Evolutionary conservation across 1,140 invertebrate genomes (phyloP).

Genomic region (Drosophila repletoides): DNA sequence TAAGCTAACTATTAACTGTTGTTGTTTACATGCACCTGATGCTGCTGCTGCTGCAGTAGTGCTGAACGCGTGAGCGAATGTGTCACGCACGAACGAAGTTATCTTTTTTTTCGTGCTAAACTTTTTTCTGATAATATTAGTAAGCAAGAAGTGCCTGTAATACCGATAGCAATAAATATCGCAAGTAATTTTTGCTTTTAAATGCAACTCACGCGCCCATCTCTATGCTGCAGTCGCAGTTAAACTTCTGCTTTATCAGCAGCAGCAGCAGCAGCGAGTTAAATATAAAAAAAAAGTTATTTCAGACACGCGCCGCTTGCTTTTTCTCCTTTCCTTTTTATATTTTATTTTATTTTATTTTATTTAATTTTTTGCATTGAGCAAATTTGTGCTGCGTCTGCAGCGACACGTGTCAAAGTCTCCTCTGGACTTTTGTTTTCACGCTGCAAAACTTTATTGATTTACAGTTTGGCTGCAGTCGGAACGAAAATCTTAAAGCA

Average conservation of each 20-base stretch:
- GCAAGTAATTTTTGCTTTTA: too few species aligned
- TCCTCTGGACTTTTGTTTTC: slow-evolving; percentile 10
- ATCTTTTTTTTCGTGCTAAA: too few species aligned
- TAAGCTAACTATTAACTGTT: slow-evolving; percentile 20
- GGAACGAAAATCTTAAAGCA: slow-evolving; percentile 51
- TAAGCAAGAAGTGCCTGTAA: too few species aligned
- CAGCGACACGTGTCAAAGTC: slow-evolving; percentile 53
- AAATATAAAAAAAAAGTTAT: slow-evolving; percentile 14
- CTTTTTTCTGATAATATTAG: too few species aligned
- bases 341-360: slow-evolving; percentile 1
- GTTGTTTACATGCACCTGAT: slow-evolving; percentile 36
- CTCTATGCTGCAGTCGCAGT: neutral
- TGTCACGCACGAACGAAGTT: too few species aligned
- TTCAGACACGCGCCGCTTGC: slow-evolving; percentile 39
- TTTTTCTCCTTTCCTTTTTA: neutral
- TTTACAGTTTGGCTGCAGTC: slow-evolving; percentile 38
- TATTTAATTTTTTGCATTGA: slow-evolving; percentile 10
- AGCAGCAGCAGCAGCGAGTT: neutral
- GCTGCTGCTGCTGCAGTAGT: neutral
- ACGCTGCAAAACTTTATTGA: slow-evolving; percentile 41
- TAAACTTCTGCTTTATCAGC: slow-evolving; percentile 18
- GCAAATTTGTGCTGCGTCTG: slow-evolving; percentile 21
- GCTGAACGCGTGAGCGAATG: too few species aligned
- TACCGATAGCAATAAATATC: too few species aligned
- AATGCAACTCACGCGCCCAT: too few species aligned